Base-by-base conservation (phyloP, 2,113 vertebrate species). In the Motacilla alba region DNA sequence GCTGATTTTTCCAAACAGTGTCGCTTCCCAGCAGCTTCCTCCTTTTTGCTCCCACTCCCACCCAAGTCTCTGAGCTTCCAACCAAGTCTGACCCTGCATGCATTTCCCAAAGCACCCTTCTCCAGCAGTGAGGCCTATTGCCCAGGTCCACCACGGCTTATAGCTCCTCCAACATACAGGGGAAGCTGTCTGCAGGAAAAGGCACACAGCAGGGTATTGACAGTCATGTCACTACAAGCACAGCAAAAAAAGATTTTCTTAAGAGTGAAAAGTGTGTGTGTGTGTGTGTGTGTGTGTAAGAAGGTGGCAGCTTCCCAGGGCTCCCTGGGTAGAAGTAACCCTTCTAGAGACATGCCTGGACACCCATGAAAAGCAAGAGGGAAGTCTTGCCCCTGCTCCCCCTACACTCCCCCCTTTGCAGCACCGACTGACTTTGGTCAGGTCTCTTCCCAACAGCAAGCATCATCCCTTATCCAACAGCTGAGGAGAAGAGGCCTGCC, bases 201-300 rank as follows among this genome's bases (percentile, higher is more conserved):
- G 31, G 44, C 33, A 74, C 0, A 1, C 2, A 3, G 26, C 28
- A 53, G 17, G 21, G 4, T 47, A 43, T 9, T 0, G 0, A 24
- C 33, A 43, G 13, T 17, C 22, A 26, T 1, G 6, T 60, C 49
- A 28, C 59, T 19, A 35, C 8, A 35, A 13, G 13, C 23, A 73
- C 0, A 76, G 50, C 9, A 24, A 13, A 64, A 81, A 59, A 50
- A 6, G 33, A 33, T 35, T 66, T 35, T 16, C 30, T 35, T 11
- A 35, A 4, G 10, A 41, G 24, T 15, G 15, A 78, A 87, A 26
- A 0, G 0, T 11, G 2, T 2, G 27, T 8, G 12, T 15, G 15
- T 12, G 35, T 49, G 7, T 59, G 12, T 13, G 12, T 39, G 17
- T 11, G 2, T 35, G 63, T 44, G 37, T 31, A 31, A 60, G 31